Evolutionary conservation across 1,140 invertebrate genomes (phyloP).

Genomic region (Pantala flavescens): DNA sequence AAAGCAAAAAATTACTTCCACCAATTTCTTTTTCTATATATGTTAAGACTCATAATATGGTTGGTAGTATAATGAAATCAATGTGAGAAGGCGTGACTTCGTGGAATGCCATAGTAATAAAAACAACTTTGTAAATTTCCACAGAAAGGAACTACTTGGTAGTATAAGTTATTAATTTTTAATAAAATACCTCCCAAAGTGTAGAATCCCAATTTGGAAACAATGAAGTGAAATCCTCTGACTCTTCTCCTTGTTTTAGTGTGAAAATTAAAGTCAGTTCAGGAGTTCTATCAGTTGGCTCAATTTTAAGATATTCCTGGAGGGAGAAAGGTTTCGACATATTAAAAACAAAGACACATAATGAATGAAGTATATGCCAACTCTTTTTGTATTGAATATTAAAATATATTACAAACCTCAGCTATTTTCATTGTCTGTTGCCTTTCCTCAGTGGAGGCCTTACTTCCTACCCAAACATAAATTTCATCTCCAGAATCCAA

Average conservation of each 20-base stretch:
- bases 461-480: constrained; percentile 63
- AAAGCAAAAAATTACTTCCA: no score
- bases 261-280: constrained; percentile 47
- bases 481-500: constrained; percentile 61
- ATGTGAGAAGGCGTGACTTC: no score
- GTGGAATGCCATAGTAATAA: no score
- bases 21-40: no score
- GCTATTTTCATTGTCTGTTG: constrained; percentile 44
- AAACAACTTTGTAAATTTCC: no score
- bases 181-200: constrained; percentile 45
- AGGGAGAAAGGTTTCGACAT: constrained; percentile 24
- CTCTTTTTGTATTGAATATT: no score
- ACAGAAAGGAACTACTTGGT: no score
- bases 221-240: constrained; percentile 51
- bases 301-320: constrained; percentile 49
- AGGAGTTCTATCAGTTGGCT: constrained; percentile 38
- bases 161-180: no score
- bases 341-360: background rate
- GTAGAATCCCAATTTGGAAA: constrained; percentile 57
- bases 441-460: constrained; percentile 56
- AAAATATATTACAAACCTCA: constrained; percentile 32
- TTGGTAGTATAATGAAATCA: no score
- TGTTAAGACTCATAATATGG: no score
- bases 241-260: constrained; percentile 56
- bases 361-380: no score